Evolutionary conservation across 1,140 invertebrate species (phyloP), one percentile per base, ranked within the genome.

Genomic region (Hyposmocoma kahamanoa): DNA sequence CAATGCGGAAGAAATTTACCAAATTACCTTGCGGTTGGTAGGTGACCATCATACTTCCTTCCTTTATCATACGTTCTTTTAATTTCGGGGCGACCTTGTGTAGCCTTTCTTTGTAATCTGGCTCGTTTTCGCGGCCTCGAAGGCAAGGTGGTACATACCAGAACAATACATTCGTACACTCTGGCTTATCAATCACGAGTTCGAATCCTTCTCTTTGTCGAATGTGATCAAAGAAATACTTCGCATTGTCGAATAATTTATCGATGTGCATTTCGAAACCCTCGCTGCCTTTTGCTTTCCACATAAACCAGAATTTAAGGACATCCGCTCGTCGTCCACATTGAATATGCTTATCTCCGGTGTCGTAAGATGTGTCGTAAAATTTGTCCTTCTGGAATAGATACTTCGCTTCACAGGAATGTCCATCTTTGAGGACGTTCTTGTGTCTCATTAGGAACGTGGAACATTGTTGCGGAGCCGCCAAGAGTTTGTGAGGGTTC

Each of bases 241-340:
- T 84, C 0, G 93, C 90, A 53, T 93, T 91, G 22, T 92, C 90
- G 61, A 95, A 96, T 0, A 95, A 85, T 52, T 90, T 90, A 50
- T 97, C 92, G 10, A 97, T 88, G 71, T 97, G 95, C 20, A 89
- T 88, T 57, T 94, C 92, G 34, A 97, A 89, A 0, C 96, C 96
- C 13, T 85, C 74, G 0, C 90, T 93, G n/a, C 96, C 96, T 88
- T 97, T 97, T 0, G 95, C 95, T 67, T 96, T 96, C 97, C 97
- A 98, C 96, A 98, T 98, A 59, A 97, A 92, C 97, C 97, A 99
- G 66, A 98, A 95, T 76, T 98, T 98, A 36, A 98, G 89, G 1
- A 98, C 94, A 69, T 99, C 97, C 9, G 96, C 97, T 52, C 96
- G 90, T n/a, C 97, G 88, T 0, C 97, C 97, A 69, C 97, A 97